Percentiles rank a stretch among this genome's conserved stretches.
Evolutionary conservation across 2,113 vertebrate genomes (phyloP).

Genomic region (Scopus umbretta): DNA sequence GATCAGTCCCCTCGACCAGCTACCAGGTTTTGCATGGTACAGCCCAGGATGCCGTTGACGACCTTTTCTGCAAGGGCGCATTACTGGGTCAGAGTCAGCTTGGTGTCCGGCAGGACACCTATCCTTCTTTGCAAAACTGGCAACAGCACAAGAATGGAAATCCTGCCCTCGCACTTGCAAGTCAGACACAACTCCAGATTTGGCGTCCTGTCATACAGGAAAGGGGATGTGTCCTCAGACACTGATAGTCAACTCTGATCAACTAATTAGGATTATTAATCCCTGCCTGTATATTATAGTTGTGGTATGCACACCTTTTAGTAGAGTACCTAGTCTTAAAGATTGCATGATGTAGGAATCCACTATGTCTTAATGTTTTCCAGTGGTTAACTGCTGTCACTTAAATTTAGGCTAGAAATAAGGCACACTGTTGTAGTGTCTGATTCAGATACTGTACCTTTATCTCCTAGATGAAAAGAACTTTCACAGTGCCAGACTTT

Average conservation of each 20-base stretch:
- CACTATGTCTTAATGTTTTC: background rate
- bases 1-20: background rate
- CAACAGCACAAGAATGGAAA: background rate
- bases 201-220: background rate
- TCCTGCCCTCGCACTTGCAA: background rate
- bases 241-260: background rate
- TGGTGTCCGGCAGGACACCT: background rate
- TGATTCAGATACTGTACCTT: background rate
- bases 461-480: background rate
- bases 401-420: background rate
- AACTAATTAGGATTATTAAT: background rate
- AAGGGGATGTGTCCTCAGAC: background rate
- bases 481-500: background rate
- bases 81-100: background rate
- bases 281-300: background rate
- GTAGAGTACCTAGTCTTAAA: background rate
- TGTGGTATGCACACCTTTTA: background rate
- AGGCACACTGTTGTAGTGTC: background rate
- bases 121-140: background rate
- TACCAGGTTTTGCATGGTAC: background rate
- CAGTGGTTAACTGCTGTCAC: background rate
- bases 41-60: background rate
- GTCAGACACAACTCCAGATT: background rate
- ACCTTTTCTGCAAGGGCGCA: rapidly evolving
- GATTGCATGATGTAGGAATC: background rate